Evolutionary conservation across 2,797 vertebrate genomes (phyloP), one percentile per base, ranked within the genome.

Genomic region (Limosa lapponica): DNA sequence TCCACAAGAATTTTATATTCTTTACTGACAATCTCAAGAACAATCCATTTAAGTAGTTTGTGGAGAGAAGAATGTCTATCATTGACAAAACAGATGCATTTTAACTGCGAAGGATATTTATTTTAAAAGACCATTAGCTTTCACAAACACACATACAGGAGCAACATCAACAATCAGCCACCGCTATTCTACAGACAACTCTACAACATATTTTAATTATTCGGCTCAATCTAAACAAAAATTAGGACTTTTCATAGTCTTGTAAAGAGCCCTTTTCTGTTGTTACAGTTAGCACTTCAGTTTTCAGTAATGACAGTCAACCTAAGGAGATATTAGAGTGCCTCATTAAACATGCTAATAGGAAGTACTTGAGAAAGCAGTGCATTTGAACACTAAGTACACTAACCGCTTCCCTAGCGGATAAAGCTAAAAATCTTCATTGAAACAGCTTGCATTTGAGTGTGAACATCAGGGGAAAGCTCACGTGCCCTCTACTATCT

Each of bases 301-400:
- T 55, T 62, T 92, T 92, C 89, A 87, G 30, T 79, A 93, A 90
- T 46, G 54, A 69, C 77, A 91, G 64, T n/a, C 66, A 92, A 62
- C 43, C 64, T 81, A 79, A 86, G 58, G 51, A 67, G 72, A 73
- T 69, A 90, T 80, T 59, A 88, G 39, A 91, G 70, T 77, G 46
- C 41, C 73, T 94, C 67, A 92, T 70, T 84, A 86, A 94, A 90
- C 59, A 67, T 23, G 75, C 25, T 91, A 90, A 93, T 44, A 85
- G 69, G 36, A 95, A 93, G 51, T 36, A 83, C 78, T 93, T 54
- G 82, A 94, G 58, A 80, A 69, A 86, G 22, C 69, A 90, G 46
- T 6, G 25, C 36, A 79, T 91, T 94, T 86, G 34, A 92, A 74
- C 12, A 61, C 43, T 89, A 77, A 74, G 34, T 46, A 57, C 69